These are phyloP conservation scores for Rattus rattus DNA, from an alignment of 2,113 vertebrate species.

Conservation along the genomic window DNA sequence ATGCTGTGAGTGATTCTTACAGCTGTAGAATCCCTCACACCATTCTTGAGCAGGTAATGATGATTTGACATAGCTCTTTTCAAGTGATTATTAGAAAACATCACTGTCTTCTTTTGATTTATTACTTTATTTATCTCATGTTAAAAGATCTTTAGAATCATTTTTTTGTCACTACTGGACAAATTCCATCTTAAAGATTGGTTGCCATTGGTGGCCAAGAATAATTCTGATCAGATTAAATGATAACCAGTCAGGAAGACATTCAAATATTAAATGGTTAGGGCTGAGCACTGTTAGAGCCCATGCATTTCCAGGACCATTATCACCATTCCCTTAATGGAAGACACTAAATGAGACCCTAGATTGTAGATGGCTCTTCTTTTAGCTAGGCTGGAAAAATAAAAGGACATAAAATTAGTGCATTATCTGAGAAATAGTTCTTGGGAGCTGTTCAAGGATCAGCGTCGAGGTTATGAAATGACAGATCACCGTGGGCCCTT, in stretches of 20 bases:
- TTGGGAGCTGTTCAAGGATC: background rate
- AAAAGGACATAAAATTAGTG: slow-evolving; percentile 54
- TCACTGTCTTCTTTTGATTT: slow-evolving; percentile 73
- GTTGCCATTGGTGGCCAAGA: slow-evolving; percentile 75
- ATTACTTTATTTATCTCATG: slow-evolving; percentile 71
- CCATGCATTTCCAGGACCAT: slow-evolving; percentile 58
- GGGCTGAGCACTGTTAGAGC: slow-evolving; percentile 60
- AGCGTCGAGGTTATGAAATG: slow-evolving; percentile 33
- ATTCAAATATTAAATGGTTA: slow-evolving; percentile 72
- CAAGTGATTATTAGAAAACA: slow-evolving; percentile 75
- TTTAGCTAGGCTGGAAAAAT: slow-evolving; percentile 21
- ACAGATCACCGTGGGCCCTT: slow-evolving; percentile 1
- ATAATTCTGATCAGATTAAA: slow-evolving; percentile 76
- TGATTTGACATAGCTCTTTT: slow-evolving; percentile 64
- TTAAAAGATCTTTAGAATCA: slow-evolving; percentile 79
- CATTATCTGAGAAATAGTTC: slow-evolving; percentile 40
- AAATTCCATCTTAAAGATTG: slow-evolving; percentile 73
- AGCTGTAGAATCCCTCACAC: slow-evolving; percentile 40
- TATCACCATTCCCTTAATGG: slow-evolving; percentile 53
- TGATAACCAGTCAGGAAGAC: slow-evolving; percentile 71
- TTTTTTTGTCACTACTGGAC: slow-evolving; percentile 75
- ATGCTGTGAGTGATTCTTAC: slow-evolving; percentile 55
- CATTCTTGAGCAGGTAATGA: slow-evolving; percentile 62
- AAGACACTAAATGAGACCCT: slow-evolving; percentile 65
- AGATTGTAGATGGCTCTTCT: slow-evolving; percentile 34